These are phyloP conservation scores for Ianthella basta DNA, from an alignment of 37 sponge, comb jelly and placozoan genomes.

Conservation along the genomic window DNA sequence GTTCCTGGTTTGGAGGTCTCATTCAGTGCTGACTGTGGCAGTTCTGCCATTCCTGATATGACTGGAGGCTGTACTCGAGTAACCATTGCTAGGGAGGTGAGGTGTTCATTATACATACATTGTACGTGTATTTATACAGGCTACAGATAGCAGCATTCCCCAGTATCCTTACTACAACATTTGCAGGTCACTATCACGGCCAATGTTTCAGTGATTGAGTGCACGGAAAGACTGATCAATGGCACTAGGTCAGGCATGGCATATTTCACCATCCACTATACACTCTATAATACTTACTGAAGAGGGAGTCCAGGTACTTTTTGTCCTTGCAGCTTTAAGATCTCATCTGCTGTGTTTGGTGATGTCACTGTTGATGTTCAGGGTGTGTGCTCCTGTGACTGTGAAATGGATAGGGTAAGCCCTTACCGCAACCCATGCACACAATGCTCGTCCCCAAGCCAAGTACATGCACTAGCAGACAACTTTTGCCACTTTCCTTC, in stretches of 20 bases:
- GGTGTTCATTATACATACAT: too few species aligned
- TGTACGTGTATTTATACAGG: too few species aligned
- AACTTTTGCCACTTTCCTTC: too few species aligned
- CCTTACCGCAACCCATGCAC: too few species aligned
- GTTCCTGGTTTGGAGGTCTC: conserved; percentile 4
- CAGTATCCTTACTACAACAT: too few species aligned
- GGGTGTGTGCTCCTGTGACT: neutral
- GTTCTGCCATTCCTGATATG: neutral
- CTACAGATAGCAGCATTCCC: too few species aligned
- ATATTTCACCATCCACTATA: too few species aligned
- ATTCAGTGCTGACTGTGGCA: neutral
- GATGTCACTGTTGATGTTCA: neutral
- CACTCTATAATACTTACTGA: too few species aligned
- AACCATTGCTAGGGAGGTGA: neutral
- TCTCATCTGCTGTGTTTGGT: neutral
- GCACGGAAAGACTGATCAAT: neutral
- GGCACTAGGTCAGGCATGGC: conserved; percentile 23
- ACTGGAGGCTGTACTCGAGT: neutral
- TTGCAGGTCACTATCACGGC: neutral
- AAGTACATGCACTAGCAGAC: too few species aligned
- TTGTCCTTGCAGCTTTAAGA: neutral
- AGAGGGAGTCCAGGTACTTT: too few species aligned
- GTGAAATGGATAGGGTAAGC: conserved; percentile 1
- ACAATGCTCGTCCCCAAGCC: too few species aligned
- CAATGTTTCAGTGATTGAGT: neutral